Base-by-base conservation (phyloP, 1,140 invertebrate genomes). In the Oreohelix idahoensis region DNA sequence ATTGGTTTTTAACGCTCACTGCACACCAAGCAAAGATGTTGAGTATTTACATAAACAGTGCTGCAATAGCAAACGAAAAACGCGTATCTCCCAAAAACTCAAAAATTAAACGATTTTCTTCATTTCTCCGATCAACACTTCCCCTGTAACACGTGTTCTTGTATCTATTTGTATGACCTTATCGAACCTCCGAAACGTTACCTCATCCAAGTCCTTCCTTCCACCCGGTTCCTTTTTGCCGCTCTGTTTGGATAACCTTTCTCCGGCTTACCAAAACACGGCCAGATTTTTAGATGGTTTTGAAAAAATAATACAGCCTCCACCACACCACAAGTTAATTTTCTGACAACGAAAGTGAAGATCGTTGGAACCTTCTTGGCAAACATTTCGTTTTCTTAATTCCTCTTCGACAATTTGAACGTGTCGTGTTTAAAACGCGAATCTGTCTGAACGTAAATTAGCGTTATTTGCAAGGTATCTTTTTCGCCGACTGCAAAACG, bases 391-490 rank as follows among this genome's bases (percentile, higher is more conserved):
- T 58, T 58, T 77, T 58, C 75, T 53, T 13, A 51, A 77, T 77
- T 77, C 75, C 15, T 10, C 26, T 77, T 36, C 75, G 15, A 77
- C 75, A 53, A 77, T 77, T 77, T 77, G 15, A 77, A 36, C 39
- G 75, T 32, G 26, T 53, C 51, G 42, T 38, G 75, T 53, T 77
- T n/a, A 42, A 66, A 66, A 66, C 23, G 63, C 63, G 63, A 45
- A 53, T 36, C 75, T 49, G 45, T 11, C 4, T 53, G 73, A 49
- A 23, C 36, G 75, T 58, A 77, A 77, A 42, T 77, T 77, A 77
- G 42, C 39, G 45, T 4, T 77, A 53, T 77, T 53, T 77, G 75
- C 75, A 77, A 49, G 75, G 75, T 77, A 77, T 77, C 75, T 49
- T 26, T 77, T 77, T 45, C 75, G 17, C 23, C 29, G 15, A 17